Base-by-base conservation (phyloP, 2,888 invertebrate species). In the Polydesmus complanatus region DNA sequence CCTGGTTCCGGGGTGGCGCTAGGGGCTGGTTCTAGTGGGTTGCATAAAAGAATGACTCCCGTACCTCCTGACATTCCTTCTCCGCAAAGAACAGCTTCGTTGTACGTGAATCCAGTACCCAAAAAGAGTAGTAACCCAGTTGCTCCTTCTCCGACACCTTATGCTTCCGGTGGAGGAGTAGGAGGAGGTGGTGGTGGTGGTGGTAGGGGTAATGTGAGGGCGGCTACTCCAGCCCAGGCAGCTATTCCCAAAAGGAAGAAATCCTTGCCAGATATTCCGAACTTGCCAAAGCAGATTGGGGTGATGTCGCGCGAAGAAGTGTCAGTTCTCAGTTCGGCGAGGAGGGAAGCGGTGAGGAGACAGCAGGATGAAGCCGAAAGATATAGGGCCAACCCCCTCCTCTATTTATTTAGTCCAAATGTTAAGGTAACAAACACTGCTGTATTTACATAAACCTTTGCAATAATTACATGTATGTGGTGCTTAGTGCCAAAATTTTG, bases 341-440 rank as follows among this genome's bases (percentile, higher is more conserved):
- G 95, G 66, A 83, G 98, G 68, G 95, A 96, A 77, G 95, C 96
- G 75, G 82, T 96, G 68, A 84, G 95, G 71, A 82, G 90, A 68
- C 87, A 90, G 78, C 82, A 85, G 71, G 91, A 94, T 74, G 90
- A 92, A 77, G 82, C 86, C 67, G 94, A 95, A 77, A 83, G 90
- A 75, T 83, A 93, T 69, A 82, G 90, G 74, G 91, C 91, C 73
- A 95, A 95, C 79, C 95, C 95, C 70, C 81, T 96, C 71, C 83
- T 95, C 70, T 94, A 93, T 78, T 81, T 96, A 76, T 86, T 91
- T 83, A 93, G 92, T 86, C 95, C 95, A 73, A 88, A 91, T 82
- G 89, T 95, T 70, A 91, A 92, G 88, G 94, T 94, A 78, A 2
- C 18, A 23, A n/a, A 21, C 18, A 53, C 54, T 23, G 18, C 18